Percentiles rank a stretch among this genome's conserved stretches.
phyloP scores from a whole-genome alignment of 2,888 invertebrate species.

The Agrochola lychnidis region DNA sequence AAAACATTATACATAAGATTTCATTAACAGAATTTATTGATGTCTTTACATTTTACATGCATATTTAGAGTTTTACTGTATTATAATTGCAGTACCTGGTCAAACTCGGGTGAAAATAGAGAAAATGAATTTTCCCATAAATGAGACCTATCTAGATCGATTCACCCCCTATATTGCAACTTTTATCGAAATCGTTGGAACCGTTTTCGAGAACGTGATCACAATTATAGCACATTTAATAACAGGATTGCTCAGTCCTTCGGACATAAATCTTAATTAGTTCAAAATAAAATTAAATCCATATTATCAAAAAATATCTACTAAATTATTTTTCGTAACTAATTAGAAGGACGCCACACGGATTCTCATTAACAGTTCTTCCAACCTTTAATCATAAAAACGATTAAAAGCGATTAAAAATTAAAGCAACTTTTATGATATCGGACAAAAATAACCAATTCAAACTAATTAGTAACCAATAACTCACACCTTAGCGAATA shows the following conservation, averaged over 20 bases:
- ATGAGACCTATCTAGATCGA: no score
- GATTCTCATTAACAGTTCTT: slow-evolving; percentile 19
- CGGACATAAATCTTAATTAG: slow-evolving; percentile 1
- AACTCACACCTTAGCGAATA: slow-evolving; percentile 53
- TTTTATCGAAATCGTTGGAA: no score
- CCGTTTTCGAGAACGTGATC: background rate
- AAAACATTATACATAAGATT: no score
- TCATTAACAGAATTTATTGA: background rate
- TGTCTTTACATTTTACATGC: background rate
- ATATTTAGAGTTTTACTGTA: background rate
- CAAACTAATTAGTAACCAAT: slow-evolving; percentile 58
- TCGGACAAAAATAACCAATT: slow-evolving; percentile 46
- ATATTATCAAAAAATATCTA: background rate
- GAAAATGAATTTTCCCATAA: no score
- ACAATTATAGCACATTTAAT: background rate
- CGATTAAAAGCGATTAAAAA: slow-evolving; percentile 32
- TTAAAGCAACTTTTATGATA: background rate
- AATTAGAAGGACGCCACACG: slow-evolving; percentile 24
- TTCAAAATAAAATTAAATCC: slow-evolving; percentile 2
- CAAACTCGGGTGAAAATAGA: no score
- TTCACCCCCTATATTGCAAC: no score
- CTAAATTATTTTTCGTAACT: slow-evolving; percentile 20
- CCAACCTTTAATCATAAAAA: slow-evolving; percentile 28
- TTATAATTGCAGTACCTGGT: no score
- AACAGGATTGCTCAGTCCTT: background rate